Conservation (phyloP, 1,140 invertebrate genomes). For the Condylostylus longicornis region DNA sequence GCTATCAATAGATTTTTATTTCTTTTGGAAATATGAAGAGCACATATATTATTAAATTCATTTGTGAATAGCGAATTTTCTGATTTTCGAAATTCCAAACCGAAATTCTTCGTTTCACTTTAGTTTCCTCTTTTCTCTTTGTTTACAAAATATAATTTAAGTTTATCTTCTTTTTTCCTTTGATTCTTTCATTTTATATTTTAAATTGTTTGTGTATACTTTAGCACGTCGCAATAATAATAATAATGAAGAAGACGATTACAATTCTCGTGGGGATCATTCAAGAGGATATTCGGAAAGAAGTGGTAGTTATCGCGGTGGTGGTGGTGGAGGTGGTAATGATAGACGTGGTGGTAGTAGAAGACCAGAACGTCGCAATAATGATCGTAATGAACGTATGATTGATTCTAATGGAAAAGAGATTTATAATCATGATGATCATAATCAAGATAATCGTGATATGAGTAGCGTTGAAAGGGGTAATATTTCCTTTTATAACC, state of each 20-base stretch:
- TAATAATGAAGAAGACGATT: conserved; percentile 28
- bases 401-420: conserved; percentile 24
- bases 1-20: too few relatives aligned
- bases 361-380: conserved; percentile 20
- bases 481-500: conserved; percentile 10
- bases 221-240: conserved; percentile 8
- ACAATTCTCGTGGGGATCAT: conserved; percentile 29
- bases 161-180: not conserved
- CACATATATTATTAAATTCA: too few relatives aligned
- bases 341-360: conserved; percentile 21
- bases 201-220: not conserved
- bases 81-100: not conserved
- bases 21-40: too few relatives aligned
- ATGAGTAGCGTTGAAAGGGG: conserved; percentile 30
- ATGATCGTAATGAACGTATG: too few relatives aligned
- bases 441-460: conserved; percentile 26
- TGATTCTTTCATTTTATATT: too few relatives aligned
- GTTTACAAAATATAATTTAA: not conserved
- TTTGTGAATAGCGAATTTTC: not conserved
- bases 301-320: conserved; percentile 16
- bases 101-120: not conserved
- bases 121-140: not conserved
- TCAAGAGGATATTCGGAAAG: conserved; percentile 17
- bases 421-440: conserved; percentile 26
- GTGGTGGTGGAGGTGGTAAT: conserved; percentile 15